Percentiles rank a stretch among this genome's conserved stretches.
Conservation (phyloP, 2,113 vertebrate genomes). For the Salvelinus sp. region DNA sequence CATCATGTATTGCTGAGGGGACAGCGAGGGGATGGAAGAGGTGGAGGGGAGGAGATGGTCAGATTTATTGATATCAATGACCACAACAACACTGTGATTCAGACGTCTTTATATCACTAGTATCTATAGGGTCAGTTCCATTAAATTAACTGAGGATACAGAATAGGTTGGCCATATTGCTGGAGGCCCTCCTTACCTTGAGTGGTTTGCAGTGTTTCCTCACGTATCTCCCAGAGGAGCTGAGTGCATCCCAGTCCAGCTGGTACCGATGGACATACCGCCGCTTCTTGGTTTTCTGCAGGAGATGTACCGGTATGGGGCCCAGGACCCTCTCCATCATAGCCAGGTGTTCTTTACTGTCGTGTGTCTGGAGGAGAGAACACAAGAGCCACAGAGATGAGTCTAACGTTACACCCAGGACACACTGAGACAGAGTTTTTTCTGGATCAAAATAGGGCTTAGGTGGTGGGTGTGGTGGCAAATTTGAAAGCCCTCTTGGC, state of each 20-base stretch:
- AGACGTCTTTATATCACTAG: neutral
- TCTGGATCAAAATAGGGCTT: too few species aligned
- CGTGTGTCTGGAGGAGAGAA: conserved; percentile 82
- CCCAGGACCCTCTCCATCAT: conserved; percentile 97
- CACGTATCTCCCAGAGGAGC: conserved; percentile 87
- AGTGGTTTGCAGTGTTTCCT: conserved; percentile 91
- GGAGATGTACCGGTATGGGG: conserved; percentile 87
- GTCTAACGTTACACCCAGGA: too few species aligned
- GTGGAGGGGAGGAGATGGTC: too few species aligned
- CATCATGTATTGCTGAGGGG: conserved; percentile 85
- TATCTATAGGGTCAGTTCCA: too few species aligned
- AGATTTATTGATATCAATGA: neutral
- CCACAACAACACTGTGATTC: neutral
- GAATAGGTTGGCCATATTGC: neutral
- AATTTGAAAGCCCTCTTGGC: too few species aligned
- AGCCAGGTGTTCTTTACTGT: conserved; percentile 94
- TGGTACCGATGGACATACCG: conserved; percentile 84
- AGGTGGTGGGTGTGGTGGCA: too few species aligned
- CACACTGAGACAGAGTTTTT: too few species aligned
- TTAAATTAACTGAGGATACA: neutral
- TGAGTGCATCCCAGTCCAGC: conserved; percentile 90
- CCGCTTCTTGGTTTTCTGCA: conserved; percentile 91
- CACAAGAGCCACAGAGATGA: too few species aligned
- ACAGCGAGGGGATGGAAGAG: neutral
- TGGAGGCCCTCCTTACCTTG: conserved; percentile 75